These are phyloP conservation scores for Blomia tropicalis DNA, from an alignment of 2,888 invertebrate genomes.

Conservation along the genomic window DNA sequence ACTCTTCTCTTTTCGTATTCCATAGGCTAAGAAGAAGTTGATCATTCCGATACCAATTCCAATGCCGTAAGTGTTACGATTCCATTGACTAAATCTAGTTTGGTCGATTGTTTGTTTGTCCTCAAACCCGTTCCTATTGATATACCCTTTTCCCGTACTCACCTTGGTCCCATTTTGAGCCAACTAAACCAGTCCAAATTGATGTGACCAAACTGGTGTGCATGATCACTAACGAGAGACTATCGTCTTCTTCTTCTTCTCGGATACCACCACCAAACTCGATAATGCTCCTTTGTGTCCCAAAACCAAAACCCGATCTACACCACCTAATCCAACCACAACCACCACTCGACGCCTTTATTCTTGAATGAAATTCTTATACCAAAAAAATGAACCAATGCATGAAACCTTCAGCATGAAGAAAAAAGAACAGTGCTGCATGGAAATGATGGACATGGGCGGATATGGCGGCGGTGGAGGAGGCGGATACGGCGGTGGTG, in stretches of 20 bases:
- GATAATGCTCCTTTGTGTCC: not conserved
- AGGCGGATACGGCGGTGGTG: not conserved
- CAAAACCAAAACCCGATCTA: too few relatives aligned
- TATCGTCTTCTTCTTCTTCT: not conserved
- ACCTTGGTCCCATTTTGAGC: not conserved
- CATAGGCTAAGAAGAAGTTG: conserved; percentile 21
- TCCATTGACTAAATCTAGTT: not conserved
- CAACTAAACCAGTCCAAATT: not conserved
- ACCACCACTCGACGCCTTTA: too few relatives aligned
- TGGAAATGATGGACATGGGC: not conserved
- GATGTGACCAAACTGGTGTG: not conserved
- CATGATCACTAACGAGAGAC: not conserved
- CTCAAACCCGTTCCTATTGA: not conserved
- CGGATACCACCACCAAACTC: not conserved
- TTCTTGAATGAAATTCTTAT: too few relatives aligned
- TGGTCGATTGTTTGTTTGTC: not conserved
- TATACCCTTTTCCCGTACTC: not conserved
- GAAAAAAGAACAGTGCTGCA: not conserved
- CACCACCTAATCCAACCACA: too few relatives aligned
- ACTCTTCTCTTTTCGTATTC: not conserved
- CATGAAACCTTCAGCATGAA: not conserved
- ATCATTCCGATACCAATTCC: conserved; percentile 23
- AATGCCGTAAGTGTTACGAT: conserved; percentile 23
- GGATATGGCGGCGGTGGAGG: not conserved
- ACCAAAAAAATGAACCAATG: not conserved